These are phyloP conservation scores for Oryctolagus cuniculus DNA, from an alignment of 2,113 vertebrate genomes.

Conservation along the genomic window mOryCun1.1 NC_091441.1:42545001-42545500, in stretches of 20 bases:
- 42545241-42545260: too few relatives aligned
- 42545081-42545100: too few relatives aligned
- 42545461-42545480: background rate
- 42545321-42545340: constrained; percentile 8
- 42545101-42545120: too few relatives aligned
- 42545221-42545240: too few relatives aligned
- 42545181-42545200: too few relatives aligned
- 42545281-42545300: constrained; percentile 21
- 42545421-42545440: background rate
- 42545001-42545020: background rate
- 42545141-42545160: too few relatives aligned
- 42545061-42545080: too few relatives aligned
- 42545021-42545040: background rate
- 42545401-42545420: constrained; percentile 40
- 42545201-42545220: too few relatives aligned
- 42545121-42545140: too few relatives aligned
- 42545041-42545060: too few relatives aligned
- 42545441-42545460: background rate
- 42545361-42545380: background rate
- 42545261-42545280: background rate
- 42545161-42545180: too few relatives aligned
- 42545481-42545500: constrained; percentile 51
- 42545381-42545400: background rate
- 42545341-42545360: background rate
- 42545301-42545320: background rate